A percentile compares a stretch with the other conserved stretches of the same genome.
Conservation (phyloP, 2,113 vertebrate genomes). For the Oncorhynchus keta region DNA sequence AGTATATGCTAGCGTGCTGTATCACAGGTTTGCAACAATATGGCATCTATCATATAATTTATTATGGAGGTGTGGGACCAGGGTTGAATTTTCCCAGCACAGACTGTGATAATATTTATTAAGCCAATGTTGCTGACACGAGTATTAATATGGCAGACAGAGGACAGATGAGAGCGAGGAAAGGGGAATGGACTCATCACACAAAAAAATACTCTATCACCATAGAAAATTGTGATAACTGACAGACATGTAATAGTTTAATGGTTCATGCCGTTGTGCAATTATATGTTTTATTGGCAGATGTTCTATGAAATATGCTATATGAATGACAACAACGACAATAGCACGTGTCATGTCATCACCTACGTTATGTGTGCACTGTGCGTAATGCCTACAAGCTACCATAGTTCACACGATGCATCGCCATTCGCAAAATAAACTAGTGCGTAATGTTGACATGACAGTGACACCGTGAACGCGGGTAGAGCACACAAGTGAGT, state of each 20-base stretch:
- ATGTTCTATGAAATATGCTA: neutral
- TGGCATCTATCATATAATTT: neutral
- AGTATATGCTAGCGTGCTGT: constrained; percentile 18
- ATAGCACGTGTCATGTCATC: constrained; percentile 56
- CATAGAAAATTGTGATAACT: too few species aligned
- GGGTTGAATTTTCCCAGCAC: constrained; percentile 37
- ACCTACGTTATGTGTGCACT: constrained; percentile 21
- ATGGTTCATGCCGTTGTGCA: constrained; percentile 37
- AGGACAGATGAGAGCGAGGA: constrained; percentile 45
- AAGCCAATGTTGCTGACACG: constrained; percentile 66
- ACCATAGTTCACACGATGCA: constrained; percentile 56
- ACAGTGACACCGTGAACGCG: constrained; percentile 1
- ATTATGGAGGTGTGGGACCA: neutral
- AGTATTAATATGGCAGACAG: constrained; percentile 53
- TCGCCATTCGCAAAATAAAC: constrained; percentile 63
- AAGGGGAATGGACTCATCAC: constrained; percentile 39
- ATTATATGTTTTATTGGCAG: constrained; percentile 16
- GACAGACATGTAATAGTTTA: constrained; percentile 34
- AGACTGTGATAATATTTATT: constrained; percentile 55
- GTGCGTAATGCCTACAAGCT: constrained; percentile 48
- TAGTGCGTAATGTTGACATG: constrained; percentile 29
- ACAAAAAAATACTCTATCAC: neutral
- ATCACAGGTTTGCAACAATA: neutral
- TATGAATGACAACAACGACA: constrained; percentile 56
- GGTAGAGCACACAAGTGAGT: constrained; percentile 45